Conservation (phyloP, 2,797 vertebrate genomes). For the Podargus strigoides region DNA sequence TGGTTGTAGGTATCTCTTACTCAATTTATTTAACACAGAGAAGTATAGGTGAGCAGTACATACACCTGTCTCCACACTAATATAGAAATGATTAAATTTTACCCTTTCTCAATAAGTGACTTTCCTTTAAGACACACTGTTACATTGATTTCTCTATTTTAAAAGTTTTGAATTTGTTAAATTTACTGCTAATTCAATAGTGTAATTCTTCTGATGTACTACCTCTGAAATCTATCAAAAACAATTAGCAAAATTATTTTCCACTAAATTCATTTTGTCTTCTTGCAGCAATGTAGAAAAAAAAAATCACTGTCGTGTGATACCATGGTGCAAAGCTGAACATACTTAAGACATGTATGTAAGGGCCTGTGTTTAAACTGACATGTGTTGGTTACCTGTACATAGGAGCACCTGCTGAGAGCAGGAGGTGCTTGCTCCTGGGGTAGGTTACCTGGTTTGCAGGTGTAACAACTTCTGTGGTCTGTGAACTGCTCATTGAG, state of each 20-base stretch:
- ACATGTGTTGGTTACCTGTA: background rate
- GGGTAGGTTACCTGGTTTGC: background rate
- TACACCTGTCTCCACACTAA: background rate
- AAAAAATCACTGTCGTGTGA: background rate
- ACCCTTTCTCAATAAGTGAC: background rate
- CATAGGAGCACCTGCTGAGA: background rate
- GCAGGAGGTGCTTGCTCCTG: background rate
- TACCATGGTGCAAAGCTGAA: background rate
- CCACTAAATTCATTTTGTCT: background rate
- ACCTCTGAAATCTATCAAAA: background rate
- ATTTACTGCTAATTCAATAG: background rate
- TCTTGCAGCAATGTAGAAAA: background rate
- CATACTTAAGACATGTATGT: background rate
- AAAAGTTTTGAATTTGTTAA: background rate
- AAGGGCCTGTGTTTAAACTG: background rate
- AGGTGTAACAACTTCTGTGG: background rate
- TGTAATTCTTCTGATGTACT: background rate
- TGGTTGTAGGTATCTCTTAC: background rate
- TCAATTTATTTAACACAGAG: background rate
- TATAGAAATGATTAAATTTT: background rate
- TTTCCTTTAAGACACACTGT: background rate
- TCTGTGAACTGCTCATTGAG: background rate
- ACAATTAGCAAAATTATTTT: background rate
- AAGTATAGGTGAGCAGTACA: fast-evolving
- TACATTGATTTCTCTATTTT: background rate